phyloP scores from a whole-genome alignment of 2,113 vertebrate species.

The Tyrannus savana region DNA sequence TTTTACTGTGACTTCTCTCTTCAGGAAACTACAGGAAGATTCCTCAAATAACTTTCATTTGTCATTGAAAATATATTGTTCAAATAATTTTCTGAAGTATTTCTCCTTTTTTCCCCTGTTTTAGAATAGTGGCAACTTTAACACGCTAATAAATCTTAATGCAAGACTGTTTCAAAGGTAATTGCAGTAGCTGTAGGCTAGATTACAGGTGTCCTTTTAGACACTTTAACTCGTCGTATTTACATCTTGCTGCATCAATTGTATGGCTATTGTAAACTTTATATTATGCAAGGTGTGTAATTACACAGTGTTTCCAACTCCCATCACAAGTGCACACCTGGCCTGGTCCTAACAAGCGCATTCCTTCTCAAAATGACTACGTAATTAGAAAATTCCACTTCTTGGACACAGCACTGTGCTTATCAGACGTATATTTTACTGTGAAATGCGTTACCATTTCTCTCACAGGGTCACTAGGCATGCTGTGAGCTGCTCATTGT shows the following conservation, averaged over 20 bases:
- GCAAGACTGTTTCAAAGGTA: conserved; percentile 21
- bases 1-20: background rate
- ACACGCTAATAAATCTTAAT: conserved; percentile 19
- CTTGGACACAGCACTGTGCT: background rate
- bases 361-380: conserved; percentile 55
- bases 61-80: background rate
- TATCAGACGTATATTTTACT: background rate
- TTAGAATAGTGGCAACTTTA: background rate
- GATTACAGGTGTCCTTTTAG: conserved; percentile 70
- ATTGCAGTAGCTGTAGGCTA: conserved; percentile 40
- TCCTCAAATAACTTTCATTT: background rate
- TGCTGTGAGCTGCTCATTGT: conserved; percentile 55
- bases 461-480: conserved; percentile 46
- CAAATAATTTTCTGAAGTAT: background rate
- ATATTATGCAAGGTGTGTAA: conserved; percentile 68
- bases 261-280: conserved; percentile 62
- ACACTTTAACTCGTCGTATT: conserved; percentile 44
- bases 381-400: conserved; percentile 56
- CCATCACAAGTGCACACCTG: conserved; percentile 65
- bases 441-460: conserved; percentile 6
- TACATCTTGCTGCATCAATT: conserved; percentile 58
- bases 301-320: conserved; percentile 47
- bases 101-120: background rate
- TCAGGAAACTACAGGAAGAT: background rate
- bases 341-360: conserved; percentile 47